Evolutionary conservation across 2,888 invertebrate genomes (phyloP).

Genomic region (Amblyjoppa proteus): DNA sequence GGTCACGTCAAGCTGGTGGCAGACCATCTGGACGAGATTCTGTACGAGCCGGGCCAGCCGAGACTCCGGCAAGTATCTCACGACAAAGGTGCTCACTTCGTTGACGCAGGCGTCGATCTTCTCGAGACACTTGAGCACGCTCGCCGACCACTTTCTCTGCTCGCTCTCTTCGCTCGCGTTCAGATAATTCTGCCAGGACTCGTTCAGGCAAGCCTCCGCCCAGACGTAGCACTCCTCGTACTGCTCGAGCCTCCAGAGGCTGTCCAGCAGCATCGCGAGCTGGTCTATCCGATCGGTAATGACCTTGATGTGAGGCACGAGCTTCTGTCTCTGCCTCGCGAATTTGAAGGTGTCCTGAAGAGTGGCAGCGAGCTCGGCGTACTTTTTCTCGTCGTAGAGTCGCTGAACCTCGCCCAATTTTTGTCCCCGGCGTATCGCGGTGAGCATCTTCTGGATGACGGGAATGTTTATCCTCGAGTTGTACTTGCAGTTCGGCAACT

Average conservation of each 20-base stretch:
- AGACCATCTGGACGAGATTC: conserved; percentile 91
- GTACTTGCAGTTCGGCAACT: conserved; percentile 86
- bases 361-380: conserved; percentile 89
- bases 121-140: conserved; percentile 85
- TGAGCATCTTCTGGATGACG: conserved; percentile 85
- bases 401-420: conserved; percentile 89
- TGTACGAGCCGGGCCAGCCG: conserved; percentile 90
- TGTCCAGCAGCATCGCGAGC: conserved; percentile 88
- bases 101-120: conserved; percentile 86
- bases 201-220: conserved; percentile 92
- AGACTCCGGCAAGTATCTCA: conserved; percentile 86
- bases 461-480: conserved; percentile 85
- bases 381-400: conserved; percentile 89
- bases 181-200: conserved; percentile 89
- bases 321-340: conserved; percentile 79
- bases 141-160: conserved; percentile 85
- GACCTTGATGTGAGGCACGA: conserved; percentile 75
- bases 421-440: conserved; percentile 86
- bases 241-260: conserved; percentile 88
- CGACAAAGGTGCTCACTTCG: conserved; percentile 86
- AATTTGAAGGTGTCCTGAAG: conserved; percentile 89
- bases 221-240: conserved; percentile 90
- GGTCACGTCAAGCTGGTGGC: conserved; percentile 90
- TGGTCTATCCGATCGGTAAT: conserved; percentile 85
- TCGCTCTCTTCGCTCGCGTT: conserved; percentile 83